Conservation (phyloP, 2,888 invertebrate species). For the Acrobasis consociella region DNA sequence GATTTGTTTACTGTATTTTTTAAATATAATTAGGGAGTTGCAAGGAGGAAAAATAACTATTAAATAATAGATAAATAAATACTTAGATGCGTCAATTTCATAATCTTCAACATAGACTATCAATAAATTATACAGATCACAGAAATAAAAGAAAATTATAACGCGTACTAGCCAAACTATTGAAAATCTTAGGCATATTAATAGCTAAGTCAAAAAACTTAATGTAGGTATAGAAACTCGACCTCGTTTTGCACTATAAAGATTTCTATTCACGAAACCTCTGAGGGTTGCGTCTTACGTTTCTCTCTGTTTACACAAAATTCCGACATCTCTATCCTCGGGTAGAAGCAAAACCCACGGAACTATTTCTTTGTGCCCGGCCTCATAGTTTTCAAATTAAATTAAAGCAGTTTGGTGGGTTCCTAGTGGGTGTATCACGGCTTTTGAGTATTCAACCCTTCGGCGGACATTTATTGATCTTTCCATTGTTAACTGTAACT, state of each 20-base stretch:
- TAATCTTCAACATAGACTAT: too few species aligned
- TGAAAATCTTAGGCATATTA: neutral
- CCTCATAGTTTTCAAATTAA: conserved; percentile 70
- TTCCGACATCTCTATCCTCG: neutral
- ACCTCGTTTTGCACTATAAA: conserved; percentile 1
- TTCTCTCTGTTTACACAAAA: conserved; percentile 11
- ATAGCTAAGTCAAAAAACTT: neutral
- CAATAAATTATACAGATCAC: too few species aligned
- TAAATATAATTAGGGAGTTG: too few species aligned
- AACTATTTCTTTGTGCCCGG: conserved; percentile 71
- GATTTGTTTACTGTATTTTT: neutral
- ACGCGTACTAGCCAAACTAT: too few species aligned
- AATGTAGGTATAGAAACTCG: neutral
- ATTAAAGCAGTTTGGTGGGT: conserved; percentile 51
- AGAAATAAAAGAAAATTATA: too few species aligned
- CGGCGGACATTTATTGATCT: conserved; percentile 32
- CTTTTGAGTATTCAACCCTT: conserved; percentile 22
- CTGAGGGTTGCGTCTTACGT: neutral
- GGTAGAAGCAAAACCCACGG: conserved; percentile 31
- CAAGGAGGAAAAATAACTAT: too few species aligned
- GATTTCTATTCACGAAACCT: conserved; percentile 28
- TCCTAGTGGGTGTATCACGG: conserved; percentile 32
- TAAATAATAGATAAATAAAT: too few species aligned
- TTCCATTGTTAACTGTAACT: conserved; percentile 8
- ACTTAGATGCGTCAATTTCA: too few species aligned